Evolutionary conservation across 2,888 invertebrate genomes (phyloP), one percentile per base, ranked within the genome.

Genomic region (Ophioninae sp.): DNA sequence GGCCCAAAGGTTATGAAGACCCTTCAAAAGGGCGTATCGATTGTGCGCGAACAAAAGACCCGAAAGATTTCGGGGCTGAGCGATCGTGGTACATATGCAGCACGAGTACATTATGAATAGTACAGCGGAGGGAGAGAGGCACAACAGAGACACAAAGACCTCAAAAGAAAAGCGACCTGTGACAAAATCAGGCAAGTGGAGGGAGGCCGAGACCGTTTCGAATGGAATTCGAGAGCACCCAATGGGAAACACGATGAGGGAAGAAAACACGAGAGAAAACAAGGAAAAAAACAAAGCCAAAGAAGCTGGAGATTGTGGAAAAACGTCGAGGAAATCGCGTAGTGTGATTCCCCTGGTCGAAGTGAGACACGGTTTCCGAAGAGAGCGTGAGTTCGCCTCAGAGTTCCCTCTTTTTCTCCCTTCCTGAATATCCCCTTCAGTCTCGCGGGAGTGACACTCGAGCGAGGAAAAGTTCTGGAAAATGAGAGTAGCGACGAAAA

Each of bases 271-370:
- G 72, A 51, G 20, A 63, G 39, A 59, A 74, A 69, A 56, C 51
- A 82, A 72, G 72, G 61, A n/a, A 63, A 37, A 65, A 74, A 69
- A 56, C 51, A 82, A 72, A 76, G 65, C n/a, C 71, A 78, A 68
- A 67, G 41, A 67, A 41, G 20, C 41, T 41, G 67, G 41, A 41
- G 67, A 67, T 39, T 22, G 17, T 22, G 41, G 39, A 41, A 44
- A 68, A 68, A 44, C 17, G 68, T 3, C 17, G 23, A 68, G 68
- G 44, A 44, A 22, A 68, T 44, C 44, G 22, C 30, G 30, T 30
- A 17, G 13, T 23, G 63, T 17, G 23, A 63, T 68, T 51, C 9
- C 20, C 22, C 20, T 68, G 44, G 20, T 22, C 20, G 23, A 68
- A 68, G 22, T 23, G 23, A 22, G 22, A 44, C 9, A 8, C 13